Evolutionary conservation across 2,797 vertebrate species (phyloP).

Genomic region (Parambassis ranga): DNA sequence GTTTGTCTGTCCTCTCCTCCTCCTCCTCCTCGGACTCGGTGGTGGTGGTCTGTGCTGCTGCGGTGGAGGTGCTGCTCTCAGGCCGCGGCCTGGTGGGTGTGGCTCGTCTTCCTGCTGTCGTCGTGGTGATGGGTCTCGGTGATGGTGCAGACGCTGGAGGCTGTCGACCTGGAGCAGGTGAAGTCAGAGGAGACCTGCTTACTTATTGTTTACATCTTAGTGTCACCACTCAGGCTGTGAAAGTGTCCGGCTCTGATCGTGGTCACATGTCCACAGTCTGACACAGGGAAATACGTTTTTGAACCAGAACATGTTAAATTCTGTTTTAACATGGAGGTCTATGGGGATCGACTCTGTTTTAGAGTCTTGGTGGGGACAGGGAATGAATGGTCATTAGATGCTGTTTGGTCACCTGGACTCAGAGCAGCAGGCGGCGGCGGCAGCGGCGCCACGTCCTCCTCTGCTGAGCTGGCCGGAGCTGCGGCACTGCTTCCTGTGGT

Average conservation of each 20-base stretch:
- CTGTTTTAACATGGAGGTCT: no score
- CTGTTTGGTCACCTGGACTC: background rate
- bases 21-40: slow-evolving; percentile 7
- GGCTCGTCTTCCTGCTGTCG: background rate
- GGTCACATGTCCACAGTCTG: no score
- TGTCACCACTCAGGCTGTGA: no score
- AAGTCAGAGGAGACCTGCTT: no score
- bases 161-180: background rate
- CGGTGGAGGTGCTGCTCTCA: background rate
- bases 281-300: no score
- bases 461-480: background rate
- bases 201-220: no score
- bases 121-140: background rate
- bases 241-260: no score
- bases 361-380: no score
- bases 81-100: background rate
- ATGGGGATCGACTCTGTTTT: no score
- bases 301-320: no score
- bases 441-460: background rate
- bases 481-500: background rate
- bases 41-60: background rate
- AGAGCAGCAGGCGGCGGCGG: accelerated
- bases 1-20: background rate
- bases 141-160: background rate
- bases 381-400: no score